Conservation (phyloP, 2,113 vertebrate genomes). For the Toxostoma redivivum region DNA sequence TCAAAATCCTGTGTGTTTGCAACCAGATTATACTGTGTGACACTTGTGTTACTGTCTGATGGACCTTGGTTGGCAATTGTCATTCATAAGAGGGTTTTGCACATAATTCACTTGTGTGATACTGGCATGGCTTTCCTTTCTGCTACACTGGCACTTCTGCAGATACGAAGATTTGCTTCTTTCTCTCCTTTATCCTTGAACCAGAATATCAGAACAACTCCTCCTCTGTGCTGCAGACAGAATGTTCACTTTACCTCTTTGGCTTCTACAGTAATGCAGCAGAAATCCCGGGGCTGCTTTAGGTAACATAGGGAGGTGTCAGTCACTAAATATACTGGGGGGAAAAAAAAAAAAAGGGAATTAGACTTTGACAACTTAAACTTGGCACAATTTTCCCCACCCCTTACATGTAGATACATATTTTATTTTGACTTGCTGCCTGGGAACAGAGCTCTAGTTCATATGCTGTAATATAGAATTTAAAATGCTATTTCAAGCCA, state of each 20-base stretch:
- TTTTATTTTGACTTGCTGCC: background rate
- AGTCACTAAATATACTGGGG: constrained; percentile 87
- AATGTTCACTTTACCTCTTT: constrained; percentile 79
- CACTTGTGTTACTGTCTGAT: background rate
- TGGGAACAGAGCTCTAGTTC: background rate
- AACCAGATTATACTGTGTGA: background rate
- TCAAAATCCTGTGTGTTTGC: background rate
- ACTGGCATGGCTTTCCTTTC: background rate
- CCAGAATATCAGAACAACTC: background rate
- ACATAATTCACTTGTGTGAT: background rate
- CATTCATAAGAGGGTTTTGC: background rate
- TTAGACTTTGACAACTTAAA: background rate
- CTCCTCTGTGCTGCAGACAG: background rate
- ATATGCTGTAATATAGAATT: fast-evolving
- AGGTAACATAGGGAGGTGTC: constrained; percentile 82
- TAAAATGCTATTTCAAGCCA: background rate
- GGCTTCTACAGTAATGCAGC: constrained; percentile 90
- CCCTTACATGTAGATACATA: background rate
- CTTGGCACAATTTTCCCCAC: background rate
- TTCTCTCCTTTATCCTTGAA: background rate
- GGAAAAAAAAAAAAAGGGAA: background rate
- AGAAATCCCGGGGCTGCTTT: constrained; percentile 94
- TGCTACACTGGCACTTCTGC: background rate
- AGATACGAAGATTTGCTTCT: background rate
- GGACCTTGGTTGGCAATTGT: background rate